Percentiles rank a stretch among this genome's conserved stretches.
Evolutionary conservation across 2,888 invertebrate genomes (phyloP).

Genomic region (Mesorhabditis belari): DNA sequence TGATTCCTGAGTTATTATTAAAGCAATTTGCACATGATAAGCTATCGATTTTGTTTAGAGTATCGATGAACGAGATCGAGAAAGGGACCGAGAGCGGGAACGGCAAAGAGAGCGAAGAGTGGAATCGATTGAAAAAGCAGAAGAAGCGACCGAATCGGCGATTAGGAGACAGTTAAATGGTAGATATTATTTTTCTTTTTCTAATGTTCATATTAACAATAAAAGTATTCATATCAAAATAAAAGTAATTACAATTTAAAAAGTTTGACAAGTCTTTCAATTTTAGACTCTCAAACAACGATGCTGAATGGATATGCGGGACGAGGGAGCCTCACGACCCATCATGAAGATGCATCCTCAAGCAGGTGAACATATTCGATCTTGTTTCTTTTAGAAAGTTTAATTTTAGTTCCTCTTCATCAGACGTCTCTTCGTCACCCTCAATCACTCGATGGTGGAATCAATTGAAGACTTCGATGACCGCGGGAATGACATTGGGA

Average conservation of each 20-base stretch:
- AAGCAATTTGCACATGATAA: too few relatives aligned
- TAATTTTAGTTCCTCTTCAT: not conserved
- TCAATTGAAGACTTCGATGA: not conserved
- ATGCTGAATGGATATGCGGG: constrained; percentile 18
- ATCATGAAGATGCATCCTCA: too few relatives aligned
- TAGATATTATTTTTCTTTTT: constrained; percentile 4
- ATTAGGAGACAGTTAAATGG: constrained; percentile 18
- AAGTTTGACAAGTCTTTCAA: not conserved
- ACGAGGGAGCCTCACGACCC: constrained; percentile 9
- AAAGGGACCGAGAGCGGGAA: too few relatives aligned
- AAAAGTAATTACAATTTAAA: not conserved
- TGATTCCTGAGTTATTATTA: too few relatives aligned
- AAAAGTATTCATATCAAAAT: not conserved
- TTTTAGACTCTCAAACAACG: constrained; percentile 35
- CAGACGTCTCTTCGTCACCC: not conserved
- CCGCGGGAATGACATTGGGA: not conserved
- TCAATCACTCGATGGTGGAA: not conserved
- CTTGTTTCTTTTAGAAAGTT: not conserved
- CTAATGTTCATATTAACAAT: not conserved
- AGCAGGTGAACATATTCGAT: not conserved
- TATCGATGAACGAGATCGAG: not conserved
- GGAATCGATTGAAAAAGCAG: constrained; percentile 27
- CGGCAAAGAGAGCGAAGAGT: constrained; percentile 4
- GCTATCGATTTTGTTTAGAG: not conserved
- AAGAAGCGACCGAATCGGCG: constrained; percentile 28